Evolutionary conservation across 2,113 vertebrate genomes (phyloP), one percentile per base, ranked within the genome.

Genomic region (Balaeniceps rex): DNA sequence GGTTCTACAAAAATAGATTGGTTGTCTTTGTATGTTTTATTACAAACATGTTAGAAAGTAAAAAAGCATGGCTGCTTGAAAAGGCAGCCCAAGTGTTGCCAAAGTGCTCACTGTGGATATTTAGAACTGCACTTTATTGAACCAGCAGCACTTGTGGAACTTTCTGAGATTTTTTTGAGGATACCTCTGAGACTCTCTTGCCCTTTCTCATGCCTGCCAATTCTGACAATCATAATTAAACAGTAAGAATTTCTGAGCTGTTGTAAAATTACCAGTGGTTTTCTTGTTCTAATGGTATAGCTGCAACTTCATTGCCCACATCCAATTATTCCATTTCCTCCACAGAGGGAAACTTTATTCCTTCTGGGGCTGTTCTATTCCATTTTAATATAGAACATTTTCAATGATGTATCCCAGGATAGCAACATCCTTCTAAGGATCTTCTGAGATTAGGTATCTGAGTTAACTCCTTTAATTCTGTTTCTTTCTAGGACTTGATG

Each of bases 321-420:
- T 88, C 55, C 71, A 96, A 83, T 97, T 96, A 93, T 31, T 86
- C 66, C 3, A 1, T 85, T 93, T 82, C 58, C 38, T 84, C 49
- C 71, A 70, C 51, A 66, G 68, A 97, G 76, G 75, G 80, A 74
- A 91, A 22, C 49, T 83, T 72, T 74, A 51, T 92, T 94, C 71
- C 88, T 95, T 97, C 40, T 88, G 83, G 47, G 79, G 79, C 65
- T 87, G 18, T 88, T 91, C 54, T 91, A 0, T 83, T 91, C 70
- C 87, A 60, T 26, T 90, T 97, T 93, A 95, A 96, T 90, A 92
- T 34, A 83, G 68, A 86, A 88, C 64, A 28, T 55, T 83, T 87
- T 54, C 47, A 83, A n/a, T 81, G 55, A 92, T 95, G 33, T 55
- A 83, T 90, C 85, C 72, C 95, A 88, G 46, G 86, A 51, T 23